Evolutionary conservation across 2,113 vertebrate species (phyloP).

Genomic region (Capra hircus): DNA sequence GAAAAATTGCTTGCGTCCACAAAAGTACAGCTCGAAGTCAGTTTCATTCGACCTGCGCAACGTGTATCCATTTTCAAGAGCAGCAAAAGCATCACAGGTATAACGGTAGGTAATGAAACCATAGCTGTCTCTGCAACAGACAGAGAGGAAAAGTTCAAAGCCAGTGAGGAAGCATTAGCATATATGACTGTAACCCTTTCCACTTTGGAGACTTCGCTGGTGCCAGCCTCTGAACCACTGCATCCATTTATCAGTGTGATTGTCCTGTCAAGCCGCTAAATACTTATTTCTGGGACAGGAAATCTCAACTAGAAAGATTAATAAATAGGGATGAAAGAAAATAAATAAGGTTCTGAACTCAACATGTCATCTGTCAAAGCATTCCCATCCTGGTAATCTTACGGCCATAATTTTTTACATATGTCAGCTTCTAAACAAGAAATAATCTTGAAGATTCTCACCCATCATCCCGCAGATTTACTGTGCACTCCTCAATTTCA

Average conservation of each 20-base stretch:
- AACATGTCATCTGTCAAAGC: conserved; percentile 79
- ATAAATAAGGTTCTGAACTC: conserved; percentile 82
- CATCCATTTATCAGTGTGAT: conserved; percentile 82
- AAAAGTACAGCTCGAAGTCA: conserved; percentile 97
- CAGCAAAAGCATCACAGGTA: conserved; percentile 97
- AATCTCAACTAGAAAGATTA: conserved; percentile 84
- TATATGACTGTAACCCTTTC: conserved; percentile 60
- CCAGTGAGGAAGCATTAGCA: conserved; percentile 40
- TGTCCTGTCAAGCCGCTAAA: conserved; percentile 83
- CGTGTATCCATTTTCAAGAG: conserved; percentile 98
- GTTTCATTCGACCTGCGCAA: conserved; percentile 93
- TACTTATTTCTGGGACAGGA: conserved; percentile 83
- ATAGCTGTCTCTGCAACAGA: conserved; percentile 92
- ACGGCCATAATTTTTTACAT: conserved; percentile 69
- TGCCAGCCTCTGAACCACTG: conserved; percentile 61
- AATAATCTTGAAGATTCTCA: conserved; percentile 83
- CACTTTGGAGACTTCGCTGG: conserved; percentile 47
- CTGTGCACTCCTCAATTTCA: conserved; percentile 98
- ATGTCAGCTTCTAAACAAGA: conserved; percentile 75
- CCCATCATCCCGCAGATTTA: conserved; percentile 97
- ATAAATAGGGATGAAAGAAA: conserved; percentile 83
- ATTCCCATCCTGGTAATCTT: conserved; percentile 70
- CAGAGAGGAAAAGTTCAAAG: conserved; percentile 73
- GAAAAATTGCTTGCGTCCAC: conserved; percentile 95
- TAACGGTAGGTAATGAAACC: conserved; percentile 99